Conservation (phyloP, 2,113 vertebrate species). For the Lutjanus erythropterus region DNA sequence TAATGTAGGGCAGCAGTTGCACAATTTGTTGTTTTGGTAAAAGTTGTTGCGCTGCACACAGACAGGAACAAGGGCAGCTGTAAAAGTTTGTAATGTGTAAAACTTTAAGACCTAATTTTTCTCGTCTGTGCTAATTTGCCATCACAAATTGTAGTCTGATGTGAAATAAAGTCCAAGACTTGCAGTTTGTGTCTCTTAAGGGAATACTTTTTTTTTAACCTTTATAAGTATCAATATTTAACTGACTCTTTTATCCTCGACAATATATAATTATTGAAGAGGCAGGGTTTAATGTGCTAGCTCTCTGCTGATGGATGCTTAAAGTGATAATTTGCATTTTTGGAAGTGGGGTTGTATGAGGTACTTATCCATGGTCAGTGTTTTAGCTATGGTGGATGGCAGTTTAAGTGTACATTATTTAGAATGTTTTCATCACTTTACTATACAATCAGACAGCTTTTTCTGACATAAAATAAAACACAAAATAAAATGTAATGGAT, state of each 20-base stretch:
- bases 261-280: background rate
- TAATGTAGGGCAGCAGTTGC: background rate
- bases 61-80: background rate
- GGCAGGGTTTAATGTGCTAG: background rate
- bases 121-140: background rate
- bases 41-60: background rate
- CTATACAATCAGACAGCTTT: too few species aligned
- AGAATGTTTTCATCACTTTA: too few species aligned
- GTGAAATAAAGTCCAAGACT: background rate
- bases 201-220: background rate
- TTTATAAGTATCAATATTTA: background rate
- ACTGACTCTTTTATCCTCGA: background rate
- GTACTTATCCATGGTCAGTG: too few species aligned
- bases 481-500: too few species aligned
- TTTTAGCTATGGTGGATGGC: too few species aligned
- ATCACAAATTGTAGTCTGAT: background rate
- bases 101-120: background rate
- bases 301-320: slow-evolving; percentile 6
- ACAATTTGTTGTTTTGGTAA: background rate
- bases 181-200: background rate
- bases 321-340: too few species aligned
- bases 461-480: too few species aligned
- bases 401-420: too few species aligned
- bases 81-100: background rate
- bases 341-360: too few species aligned